Conservation (phyloP, 2,113 vertebrate genomes). For the Eudorcas thomsonii region DNA sequence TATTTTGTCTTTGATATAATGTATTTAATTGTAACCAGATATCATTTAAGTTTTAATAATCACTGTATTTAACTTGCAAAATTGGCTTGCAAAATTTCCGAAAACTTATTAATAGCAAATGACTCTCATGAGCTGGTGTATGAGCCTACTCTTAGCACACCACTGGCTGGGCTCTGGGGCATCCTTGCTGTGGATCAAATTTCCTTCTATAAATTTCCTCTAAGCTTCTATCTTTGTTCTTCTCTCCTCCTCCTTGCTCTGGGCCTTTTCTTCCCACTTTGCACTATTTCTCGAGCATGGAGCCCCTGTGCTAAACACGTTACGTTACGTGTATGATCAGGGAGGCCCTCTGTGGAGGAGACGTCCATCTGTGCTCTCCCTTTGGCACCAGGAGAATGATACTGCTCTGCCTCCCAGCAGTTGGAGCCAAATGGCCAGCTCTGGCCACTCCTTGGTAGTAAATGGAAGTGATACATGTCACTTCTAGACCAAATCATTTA, state of each 20-base stretch:
- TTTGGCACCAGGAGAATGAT: background rate
- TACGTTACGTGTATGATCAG: accelerated
- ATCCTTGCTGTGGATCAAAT: background rate
- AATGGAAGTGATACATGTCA: background rate
- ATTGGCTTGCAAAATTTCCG: background rate
- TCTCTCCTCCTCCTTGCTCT: background rate
- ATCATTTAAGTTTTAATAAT: constrained; percentile 18
- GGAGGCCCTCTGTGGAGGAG: background rate
- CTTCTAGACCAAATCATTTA: background rate
- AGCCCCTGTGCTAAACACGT: background rate
- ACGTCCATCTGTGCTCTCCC: background rate
- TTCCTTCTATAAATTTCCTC: constrained; percentile 7
- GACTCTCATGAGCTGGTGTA: background rate
- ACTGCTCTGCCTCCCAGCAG: background rate
- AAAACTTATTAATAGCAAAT: background rate
- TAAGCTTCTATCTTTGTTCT: background rate
- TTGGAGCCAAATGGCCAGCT: background rate
- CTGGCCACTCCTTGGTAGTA: background rate
- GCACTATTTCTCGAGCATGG: background rate
- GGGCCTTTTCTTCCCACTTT: background rate
- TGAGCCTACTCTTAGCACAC: too few relatives aligned
- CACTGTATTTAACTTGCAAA: background rate
- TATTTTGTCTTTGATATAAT: background rate
- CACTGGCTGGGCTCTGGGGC: background rate
- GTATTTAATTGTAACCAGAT: background rate